Percentiles rank a stretch among this genome's conserved stretches.
These are phyloP conservation scores for Anthonomus grandis DNA, from an alignment of 1,140 invertebrate species.

Conservation along the genomic window DNA sequence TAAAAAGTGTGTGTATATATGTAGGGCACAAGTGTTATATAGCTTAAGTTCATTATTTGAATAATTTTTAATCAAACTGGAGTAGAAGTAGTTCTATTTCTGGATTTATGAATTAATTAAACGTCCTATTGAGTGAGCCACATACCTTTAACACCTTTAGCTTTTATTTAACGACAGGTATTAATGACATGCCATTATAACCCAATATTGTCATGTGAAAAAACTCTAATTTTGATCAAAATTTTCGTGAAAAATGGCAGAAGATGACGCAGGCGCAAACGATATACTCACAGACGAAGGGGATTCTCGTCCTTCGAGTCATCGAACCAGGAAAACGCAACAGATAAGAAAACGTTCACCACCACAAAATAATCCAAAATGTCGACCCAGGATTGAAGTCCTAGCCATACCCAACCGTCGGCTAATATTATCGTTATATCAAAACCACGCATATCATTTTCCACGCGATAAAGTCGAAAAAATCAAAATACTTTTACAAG, in stretches of 20 bases:
- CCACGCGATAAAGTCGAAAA: constrained; percentile 30
- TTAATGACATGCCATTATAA: no score
- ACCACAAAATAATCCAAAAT: constrained; percentile 20
- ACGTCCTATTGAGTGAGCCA: no score
- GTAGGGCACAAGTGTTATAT: no score
- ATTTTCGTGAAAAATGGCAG: constrained; percentile 8
- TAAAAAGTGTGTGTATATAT: no score
- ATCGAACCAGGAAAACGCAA: background rate
- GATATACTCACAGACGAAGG: background rate
- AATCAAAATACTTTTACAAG: constrained; percentile 33
- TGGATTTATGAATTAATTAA: no score
- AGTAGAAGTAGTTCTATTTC: no score
- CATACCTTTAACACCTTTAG: no score
- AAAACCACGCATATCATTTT: constrained; percentile 31
- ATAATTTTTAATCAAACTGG: no score
- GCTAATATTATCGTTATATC: constrained; percentile 32
- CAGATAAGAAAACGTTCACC: constrained; percentile 2
- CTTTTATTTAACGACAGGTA: no score
- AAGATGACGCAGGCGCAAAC: constrained; percentile 1
- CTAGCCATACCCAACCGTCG: constrained; percentile 35
- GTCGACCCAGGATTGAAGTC: constrained; percentile 36
- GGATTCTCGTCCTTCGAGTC: background rate
- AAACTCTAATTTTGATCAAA: no score
- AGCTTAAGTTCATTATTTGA: no score
- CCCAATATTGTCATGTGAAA: no score